Evolutionary conservation across 2,888 invertebrate genomes (phyloP).

Genomic region (Ochropacha duplaris): DNA sequence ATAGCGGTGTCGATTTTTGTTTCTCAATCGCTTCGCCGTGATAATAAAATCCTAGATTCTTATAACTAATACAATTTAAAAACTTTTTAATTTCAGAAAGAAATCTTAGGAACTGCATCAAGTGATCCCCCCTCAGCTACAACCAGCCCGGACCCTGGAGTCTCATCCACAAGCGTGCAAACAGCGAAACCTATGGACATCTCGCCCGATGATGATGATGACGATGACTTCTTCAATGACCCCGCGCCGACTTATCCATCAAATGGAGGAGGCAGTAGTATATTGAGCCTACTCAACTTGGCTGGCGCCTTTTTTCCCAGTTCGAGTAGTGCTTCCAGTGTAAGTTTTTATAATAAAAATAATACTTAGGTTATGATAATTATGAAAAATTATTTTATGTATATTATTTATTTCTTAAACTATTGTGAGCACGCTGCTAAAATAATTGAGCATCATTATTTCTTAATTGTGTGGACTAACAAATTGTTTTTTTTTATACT

Average conservation of each 20-base stretch:
- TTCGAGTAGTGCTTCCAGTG: conserved; percentile 47
- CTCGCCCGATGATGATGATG: conserved; percentile 40
- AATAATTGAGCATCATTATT: background rate
- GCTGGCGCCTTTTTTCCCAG: conserved; percentile 57
- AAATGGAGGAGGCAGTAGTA: conserved; percentile 56
- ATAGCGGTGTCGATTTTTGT: too few species aligned
- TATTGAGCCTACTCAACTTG: conserved; percentile 62
- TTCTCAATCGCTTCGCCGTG: too few species aligned
- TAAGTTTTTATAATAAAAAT: conserved; percentile 38
- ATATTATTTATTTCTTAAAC: background rate
- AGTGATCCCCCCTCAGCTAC: conserved; percentile 16
- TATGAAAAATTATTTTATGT: background rate
- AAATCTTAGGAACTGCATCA: conserved; percentile 1
- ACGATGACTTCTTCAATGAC: conserved; percentile 45
- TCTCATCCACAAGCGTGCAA: background rate
- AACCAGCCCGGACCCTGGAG: conserved; percentile 19
- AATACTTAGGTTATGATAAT: background rate
- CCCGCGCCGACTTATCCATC: conserved; percentile 30
- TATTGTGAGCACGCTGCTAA: background rate
- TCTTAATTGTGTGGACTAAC: background rate
- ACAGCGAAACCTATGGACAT: background rate
- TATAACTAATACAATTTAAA: background rate
- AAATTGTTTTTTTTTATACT: background rate
- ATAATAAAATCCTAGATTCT: too few species aligned
- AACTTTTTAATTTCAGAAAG: conserved; percentile 4